These are phyloP conservation scores for Acrocephalus scirpaceus DNA, from an alignment of 2,797 vertebrate species.

Conservation along the genomic window DNA sequence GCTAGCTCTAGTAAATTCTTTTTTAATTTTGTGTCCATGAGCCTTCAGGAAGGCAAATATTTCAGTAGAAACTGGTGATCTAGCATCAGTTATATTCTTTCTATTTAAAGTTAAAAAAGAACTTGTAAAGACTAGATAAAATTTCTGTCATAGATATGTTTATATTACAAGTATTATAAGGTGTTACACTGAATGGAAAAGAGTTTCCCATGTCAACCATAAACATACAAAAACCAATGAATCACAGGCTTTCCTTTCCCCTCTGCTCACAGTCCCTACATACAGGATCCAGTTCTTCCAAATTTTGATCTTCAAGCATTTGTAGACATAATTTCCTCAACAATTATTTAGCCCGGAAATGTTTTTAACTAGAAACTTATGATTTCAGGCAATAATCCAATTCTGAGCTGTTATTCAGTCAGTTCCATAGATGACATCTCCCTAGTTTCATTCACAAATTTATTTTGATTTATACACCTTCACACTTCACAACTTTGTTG, in stretches of 20 bases:
- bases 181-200: background rate
- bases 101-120: background rate
- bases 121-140: background rate
- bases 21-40: background rate
- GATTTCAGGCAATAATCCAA: background rate
- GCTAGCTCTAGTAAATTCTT: background rate
- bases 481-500: background rate
- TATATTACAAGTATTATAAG: background rate
- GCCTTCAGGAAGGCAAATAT: background rate
- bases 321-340: background rate
- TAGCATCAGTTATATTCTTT: background rate
- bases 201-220: background rate
- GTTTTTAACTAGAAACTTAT: background rate
- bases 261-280: background rate
- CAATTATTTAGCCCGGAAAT: background rate
- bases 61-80: background rate
- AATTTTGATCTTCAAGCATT: background rate
- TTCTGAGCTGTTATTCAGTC: background rate
- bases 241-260: background rate
- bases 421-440: background rate
- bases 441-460: background rate
- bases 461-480: background rate
- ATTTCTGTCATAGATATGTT: background rate
- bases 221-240: background rate
- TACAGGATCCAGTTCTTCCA: background rate